These are phyloP conservation scores for Dicyrtomina minuta DNA, from an alignment of 2,888 invertebrate species.

Conservation along the genomic window DNA sequence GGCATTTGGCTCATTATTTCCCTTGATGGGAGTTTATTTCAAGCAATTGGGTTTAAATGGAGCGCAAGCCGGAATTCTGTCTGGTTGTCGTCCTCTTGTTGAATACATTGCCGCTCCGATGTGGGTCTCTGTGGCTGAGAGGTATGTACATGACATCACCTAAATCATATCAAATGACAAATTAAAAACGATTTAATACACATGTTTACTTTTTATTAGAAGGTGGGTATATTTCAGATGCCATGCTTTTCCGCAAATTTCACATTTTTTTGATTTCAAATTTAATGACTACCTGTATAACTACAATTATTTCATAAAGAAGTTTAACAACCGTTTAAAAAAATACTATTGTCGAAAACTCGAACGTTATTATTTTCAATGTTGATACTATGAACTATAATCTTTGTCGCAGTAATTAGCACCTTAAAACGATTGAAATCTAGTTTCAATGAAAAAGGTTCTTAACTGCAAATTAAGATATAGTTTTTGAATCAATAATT, in stretches of 20 bases:
- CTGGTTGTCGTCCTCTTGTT: conserved; percentile 93
- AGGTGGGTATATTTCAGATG: not conserved
- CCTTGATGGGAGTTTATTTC: conserved; percentile 98
- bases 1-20: conserved; percentile 96
- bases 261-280: too few species aligned
- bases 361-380: too few species aligned
- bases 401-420: too few species aligned
- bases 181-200: not conserved
- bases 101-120: conserved; percentile 97
- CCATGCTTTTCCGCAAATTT: too few species aligned
- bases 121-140: conserved; percentile 94
- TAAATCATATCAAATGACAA: not conserved
- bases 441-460: too few species aligned
- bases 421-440: too few species aligned
- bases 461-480: conserved; percentile 1
- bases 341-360: too few species aligned
- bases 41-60: conserved; percentile 99
- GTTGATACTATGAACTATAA: too few species aligned
- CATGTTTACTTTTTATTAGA: not conserved
- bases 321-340: not conserved
- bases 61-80: conserved; percentile 87
- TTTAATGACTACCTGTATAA: too few species aligned
- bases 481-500: not conserved
- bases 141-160: conserved; percentile 58
- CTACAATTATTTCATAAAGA: too few species aligned